A percentile compares a stretch with the other conserved stretches of the same genome.
Evolutionary conservation across 2,888 invertebrate species (phyloP).

Genomic region (Ceraclea dissimilis): DNA sequence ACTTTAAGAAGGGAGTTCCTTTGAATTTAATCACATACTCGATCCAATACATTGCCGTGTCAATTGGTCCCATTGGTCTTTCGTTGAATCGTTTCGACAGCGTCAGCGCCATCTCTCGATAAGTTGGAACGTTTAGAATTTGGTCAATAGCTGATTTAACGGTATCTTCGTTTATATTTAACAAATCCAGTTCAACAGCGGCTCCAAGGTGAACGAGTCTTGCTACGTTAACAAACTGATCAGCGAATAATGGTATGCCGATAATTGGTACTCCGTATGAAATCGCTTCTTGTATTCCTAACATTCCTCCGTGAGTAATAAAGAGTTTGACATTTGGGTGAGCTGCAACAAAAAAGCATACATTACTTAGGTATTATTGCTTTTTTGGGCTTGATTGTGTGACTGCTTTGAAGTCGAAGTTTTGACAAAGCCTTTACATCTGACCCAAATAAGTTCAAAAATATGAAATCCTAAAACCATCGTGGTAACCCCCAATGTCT

Average conservation of each 20-base stretch:
- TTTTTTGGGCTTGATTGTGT: too few species aligned
- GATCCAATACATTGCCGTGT: slow-evolving; percentile 24
- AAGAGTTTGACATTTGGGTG: slow-evolving; percentile 33
- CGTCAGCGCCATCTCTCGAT: slow-evolving; percentile 15
- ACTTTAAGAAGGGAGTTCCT: slow-evolving; percentile 17
- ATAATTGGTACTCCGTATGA: slow-evolving; percentile 33
- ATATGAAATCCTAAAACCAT: too few species aligned
- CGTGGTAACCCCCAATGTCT: too few species aligned
- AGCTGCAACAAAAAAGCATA: slow-evolving; percentile 27
- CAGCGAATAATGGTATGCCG: slow-evolving; percentile 35
- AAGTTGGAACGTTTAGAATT: slow-evolving; percentile 31
- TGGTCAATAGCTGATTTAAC: slow-evolving; percentile 28
- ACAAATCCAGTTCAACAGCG: slow-evolving; percentile 29
- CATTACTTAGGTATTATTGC: too few species aligned
- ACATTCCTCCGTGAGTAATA: slow-evolving; percentile 34
- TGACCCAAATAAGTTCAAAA: too few species aligned
- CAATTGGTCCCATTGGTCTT: slow-evolving; percentile 15
- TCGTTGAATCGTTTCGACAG: slow-evolving; percentile 17
- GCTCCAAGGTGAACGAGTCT: slow-evolving; percentile 32
- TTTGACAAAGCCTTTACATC: too few species aligned
- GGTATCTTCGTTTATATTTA: slow-evolving; percentile 29
- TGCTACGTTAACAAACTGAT: slow-evolving; percentile 35
- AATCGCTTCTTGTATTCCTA: slow-evolving; percentile 33
- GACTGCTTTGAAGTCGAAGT: too few species aligned
- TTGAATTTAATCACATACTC: slow-evolving; percentile 23